phyloP scores from a whole-genome alignment of 2,797 vertebrate genomes.

The Gymnopithys bicolor region DNA sequence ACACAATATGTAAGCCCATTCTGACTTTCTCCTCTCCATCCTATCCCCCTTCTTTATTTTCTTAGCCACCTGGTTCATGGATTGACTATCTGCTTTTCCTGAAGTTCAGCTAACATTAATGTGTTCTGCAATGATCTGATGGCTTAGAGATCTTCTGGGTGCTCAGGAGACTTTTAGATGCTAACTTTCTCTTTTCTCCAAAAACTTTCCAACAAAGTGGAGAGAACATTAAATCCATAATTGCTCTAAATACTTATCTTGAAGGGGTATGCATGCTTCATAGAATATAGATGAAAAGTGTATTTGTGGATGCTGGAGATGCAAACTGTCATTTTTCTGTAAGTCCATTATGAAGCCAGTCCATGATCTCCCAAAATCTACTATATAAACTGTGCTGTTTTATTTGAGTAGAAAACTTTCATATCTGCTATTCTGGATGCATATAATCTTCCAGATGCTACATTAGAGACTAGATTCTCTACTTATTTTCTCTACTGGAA shows the following conservation, averaged over 20 bases:
- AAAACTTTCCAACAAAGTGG: background rate
- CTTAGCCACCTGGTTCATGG: background rate
- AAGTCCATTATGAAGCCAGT: background rate
- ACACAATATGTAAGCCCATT: rapidly evolving
- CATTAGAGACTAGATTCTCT: background rate
- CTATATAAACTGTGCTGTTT: rapidly evolving
- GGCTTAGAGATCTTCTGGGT: background rate
- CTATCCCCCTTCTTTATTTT: rapidly evolving
- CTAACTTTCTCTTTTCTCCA: background rate
- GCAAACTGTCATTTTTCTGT: background rate
- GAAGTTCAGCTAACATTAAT: background rate
- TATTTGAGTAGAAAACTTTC: background rate
- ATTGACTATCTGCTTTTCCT: background rate
- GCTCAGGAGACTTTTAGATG: background rate
- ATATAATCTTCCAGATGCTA: background rate
- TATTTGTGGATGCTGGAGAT: background rate
- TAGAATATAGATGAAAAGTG: background rate
- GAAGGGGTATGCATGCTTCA: background rate
- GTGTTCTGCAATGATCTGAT: background rate
- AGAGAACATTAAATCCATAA: background rate
- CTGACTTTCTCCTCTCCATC: background rate
- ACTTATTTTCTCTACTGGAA: background rate
- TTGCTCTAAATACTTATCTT: background rate
- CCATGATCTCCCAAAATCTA: background rate
- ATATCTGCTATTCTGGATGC: background rate